Evolutionary conservation across 2,113 vertebrate species (phyloP).

Genomic region (Gulo gulo): DNA sequence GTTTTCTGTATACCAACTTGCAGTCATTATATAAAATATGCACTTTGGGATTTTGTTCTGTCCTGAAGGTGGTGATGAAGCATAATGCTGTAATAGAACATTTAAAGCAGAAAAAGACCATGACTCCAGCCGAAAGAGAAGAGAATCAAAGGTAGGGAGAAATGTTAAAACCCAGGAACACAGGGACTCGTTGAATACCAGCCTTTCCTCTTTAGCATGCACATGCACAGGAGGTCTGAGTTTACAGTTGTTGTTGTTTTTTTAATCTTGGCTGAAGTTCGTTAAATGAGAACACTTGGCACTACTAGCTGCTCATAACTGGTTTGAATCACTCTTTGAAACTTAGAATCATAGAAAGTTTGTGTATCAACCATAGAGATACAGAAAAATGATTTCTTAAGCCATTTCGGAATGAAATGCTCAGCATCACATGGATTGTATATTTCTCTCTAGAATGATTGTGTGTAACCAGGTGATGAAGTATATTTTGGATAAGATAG

Average conservation of each 20-base stretch:
- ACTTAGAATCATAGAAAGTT: not conserved
- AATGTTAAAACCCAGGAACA: not conserved
- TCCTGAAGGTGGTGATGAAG: slow-evolving; percentile 90
- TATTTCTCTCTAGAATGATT: slow-evolving; percentile 91
- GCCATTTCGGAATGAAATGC: not conserved
- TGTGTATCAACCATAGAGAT: not conserved
- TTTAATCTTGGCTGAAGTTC: not conserved
- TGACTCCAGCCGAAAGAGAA: slow-evolving; percentile 94
- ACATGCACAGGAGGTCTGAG: not conserved
- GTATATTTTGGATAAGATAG: slow-evolving; percentile 98
- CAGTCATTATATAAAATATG: slow-evolving; percentile 66
- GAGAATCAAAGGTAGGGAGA: slow-evolving; percentile 95
- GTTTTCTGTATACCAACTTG: not conserved
- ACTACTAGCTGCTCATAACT: not conserved
- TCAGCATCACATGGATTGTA: slow-evolving; percentile 61
- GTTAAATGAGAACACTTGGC: not conserved
- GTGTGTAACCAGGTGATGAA: slow-evolving; percentile 99
- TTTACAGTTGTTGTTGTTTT: not conserved
- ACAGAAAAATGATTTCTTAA: not conserved
- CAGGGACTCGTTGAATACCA: not conserved
- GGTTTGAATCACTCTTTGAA: not conserved
- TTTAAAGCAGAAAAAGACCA: slow-evolving; percentile 94
- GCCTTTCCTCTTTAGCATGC: not conserved
- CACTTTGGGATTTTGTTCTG: slow-evolving; percentile 70
- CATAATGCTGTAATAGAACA: slow-evolving; percentile 95